Conservation (phyloP, 2,888 invertebrate genomes). For the Pachydiplax longipennis region DNA sequence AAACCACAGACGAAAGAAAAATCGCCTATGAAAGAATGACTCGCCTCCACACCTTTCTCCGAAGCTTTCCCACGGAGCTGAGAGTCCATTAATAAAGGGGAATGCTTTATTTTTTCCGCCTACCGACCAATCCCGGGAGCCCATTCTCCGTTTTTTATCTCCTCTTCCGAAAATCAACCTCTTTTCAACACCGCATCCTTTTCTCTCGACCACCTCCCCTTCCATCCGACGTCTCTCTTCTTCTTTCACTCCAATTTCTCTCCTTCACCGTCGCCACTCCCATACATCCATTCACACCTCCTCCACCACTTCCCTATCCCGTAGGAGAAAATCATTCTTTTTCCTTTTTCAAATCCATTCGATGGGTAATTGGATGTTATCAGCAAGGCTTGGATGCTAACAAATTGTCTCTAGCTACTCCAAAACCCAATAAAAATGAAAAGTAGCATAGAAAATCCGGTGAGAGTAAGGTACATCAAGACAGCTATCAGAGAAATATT, state of each 20-base stretch:
- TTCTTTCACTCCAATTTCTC: background rate
- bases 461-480: too few relatives aligned
- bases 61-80: conserved; percentile 27
- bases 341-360: background rate
- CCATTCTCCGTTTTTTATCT: conserved; percentile 27
- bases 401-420: too few relatives aligned
- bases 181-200: conserved; percentile 37
- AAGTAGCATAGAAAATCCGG: too few relatives aligned
- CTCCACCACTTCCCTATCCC: background rate
- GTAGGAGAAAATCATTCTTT: background rate
- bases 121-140: conserved; percentile 6
- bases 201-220: background rate
- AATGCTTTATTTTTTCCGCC: conserved; percentile 16
- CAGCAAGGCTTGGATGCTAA: background rate
- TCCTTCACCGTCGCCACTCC: background rate
- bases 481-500: too few relatives aligned
- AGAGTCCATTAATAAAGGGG: conserved; percentile 40
- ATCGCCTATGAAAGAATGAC: background rate
- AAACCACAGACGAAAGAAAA: background rate
- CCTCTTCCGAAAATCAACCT: conserved; percentile 42
- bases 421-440: too few relatives aligned
- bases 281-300: background rate
- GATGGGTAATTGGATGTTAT: background rate
- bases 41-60: background rate
- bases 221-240: background rate